phyloP scores from a whole-genome alignment of 1,140 invertebrate genomes.

The Drosophila jambulina region DNA sequence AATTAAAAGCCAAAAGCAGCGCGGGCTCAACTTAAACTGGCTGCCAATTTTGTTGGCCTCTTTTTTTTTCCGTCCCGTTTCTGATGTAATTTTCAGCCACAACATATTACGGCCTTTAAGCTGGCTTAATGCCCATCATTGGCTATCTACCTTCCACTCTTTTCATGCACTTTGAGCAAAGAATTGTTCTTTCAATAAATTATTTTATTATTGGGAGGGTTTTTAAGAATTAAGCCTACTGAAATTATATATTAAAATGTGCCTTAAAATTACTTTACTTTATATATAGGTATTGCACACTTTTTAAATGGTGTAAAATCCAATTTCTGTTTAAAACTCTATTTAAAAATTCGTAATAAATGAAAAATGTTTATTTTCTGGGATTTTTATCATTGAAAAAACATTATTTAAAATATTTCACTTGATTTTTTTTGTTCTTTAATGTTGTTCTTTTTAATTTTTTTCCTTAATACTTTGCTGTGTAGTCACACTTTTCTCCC shows the following conservation, averaged over 20 bases:
- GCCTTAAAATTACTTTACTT: no score
- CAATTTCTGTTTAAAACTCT: no score
- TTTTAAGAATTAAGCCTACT: no score
- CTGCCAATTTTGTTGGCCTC: conserved; percentile 10
- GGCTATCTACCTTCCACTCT: conserved; percentile 35
- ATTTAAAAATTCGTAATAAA: no score
- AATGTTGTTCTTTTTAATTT: no score
- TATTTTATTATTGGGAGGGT: no score
- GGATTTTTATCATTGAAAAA: no score
- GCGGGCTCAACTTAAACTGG: conserved; percentile 40
- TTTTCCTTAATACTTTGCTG: not conserved
- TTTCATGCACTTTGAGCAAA: not conserved
- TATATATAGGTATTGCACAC: no score
- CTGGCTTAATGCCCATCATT: conserved; percentile 69
- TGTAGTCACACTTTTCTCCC: not conserved
- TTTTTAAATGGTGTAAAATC: no score
- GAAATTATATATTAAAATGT: no score
- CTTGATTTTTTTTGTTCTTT: not conserved
- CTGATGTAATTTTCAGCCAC: conserved; percentile 71
- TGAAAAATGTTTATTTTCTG: no score
- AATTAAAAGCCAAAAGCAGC: conserved; percentile 62
- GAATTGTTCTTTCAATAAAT: no score
- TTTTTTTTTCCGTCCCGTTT: conserved; percentile 39
- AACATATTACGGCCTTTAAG: conserved; percentile 75
- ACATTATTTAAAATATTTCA: not conserved